Conservation (phyloP, 2,888 invertebrate species). For the Tachystola acroxantha region DNA sequence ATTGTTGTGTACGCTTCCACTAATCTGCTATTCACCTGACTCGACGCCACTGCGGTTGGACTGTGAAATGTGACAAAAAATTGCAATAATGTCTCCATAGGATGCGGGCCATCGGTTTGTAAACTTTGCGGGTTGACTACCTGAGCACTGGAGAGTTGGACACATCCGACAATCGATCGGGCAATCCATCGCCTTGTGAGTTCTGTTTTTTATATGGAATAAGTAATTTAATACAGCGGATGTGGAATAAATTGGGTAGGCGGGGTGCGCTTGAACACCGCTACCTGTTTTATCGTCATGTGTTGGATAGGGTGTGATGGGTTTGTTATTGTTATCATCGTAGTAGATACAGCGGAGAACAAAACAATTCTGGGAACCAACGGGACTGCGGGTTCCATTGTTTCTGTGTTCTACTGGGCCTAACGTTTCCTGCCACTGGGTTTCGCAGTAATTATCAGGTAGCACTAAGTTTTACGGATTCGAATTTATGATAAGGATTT, state of each 20-base stretch:
- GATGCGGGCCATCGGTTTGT: constrained; percentile 56
- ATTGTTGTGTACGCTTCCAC: constrained; percentile 67
- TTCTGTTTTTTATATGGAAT: constrained; percentile 48
- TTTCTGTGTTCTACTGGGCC: constrained; percentile 52
- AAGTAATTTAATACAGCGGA: constrained; percentile 74
- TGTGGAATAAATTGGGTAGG: constrained; percentile 75
- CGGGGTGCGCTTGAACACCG: constrained; percentile 64
- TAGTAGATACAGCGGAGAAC: constrained; percentile 30
- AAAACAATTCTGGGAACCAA: constrained; percentile 61
- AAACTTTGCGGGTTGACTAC: constrained; percentile 71
- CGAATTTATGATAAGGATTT: too few relatives aligned
- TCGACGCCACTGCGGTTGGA: constrained; percentile 57
- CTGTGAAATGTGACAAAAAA: constrained; percentile 77
- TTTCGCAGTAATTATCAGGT: constrained; percentile 53
- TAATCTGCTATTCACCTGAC: constrained; percentile 71
- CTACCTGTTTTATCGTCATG: constrained; percentile 71
- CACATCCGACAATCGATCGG: constrained; percentile 55
- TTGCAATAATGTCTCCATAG: constrained; percentile 62
- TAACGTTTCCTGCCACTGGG: constrained; percentile 62
- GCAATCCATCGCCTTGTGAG: constrained; percentile 66
- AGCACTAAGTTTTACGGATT: constrained; percentile 17
- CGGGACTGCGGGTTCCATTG: constrained; percentile 52
- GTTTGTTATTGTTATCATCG: constrained; percentile 47
- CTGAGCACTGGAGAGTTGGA: constrained; percentile 62
- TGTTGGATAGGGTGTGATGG: constrained; percentile 36